These are phyloP conservation scores for Bambusicola thoracicus DNA, from an alignment of 2,113 vertebrate species.

Conservation along the genomic window DNA sequence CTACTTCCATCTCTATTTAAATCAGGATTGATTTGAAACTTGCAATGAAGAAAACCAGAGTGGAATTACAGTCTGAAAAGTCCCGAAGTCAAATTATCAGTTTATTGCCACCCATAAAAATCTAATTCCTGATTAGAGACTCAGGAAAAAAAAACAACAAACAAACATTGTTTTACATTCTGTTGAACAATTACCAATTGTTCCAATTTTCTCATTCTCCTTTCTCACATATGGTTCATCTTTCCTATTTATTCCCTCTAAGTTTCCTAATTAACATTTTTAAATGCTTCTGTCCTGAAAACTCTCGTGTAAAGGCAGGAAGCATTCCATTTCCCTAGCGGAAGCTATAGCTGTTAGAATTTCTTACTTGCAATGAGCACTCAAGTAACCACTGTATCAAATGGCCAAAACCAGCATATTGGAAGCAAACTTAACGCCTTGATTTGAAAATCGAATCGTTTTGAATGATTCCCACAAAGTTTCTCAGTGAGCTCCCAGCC, in stretches of 20 bases:
- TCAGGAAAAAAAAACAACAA: background rate
- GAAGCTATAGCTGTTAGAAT: background rate
- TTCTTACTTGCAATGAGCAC: background rate
- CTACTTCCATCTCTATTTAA: conserved; percentile 25
- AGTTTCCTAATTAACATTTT: conserved; percentile 44
- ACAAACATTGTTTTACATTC: background rate
- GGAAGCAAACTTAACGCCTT: background rate
- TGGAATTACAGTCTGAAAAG: background rate
- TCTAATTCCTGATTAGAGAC: background rate
- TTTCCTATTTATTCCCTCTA: conserved; percentile 20
- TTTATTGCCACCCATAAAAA: conserved; percentile 15
- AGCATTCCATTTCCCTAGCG: background rate
- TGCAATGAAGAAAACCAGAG: conserved; percentile 6
- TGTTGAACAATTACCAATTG: background rate
- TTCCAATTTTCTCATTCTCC: background rate
- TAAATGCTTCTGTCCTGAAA: conserved; percentile 14
- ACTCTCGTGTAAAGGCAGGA: background rate
- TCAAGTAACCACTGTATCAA: background rate
- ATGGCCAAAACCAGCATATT: background rate
- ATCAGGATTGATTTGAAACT: background rate
- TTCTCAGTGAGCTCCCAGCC: background rate
- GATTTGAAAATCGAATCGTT: background rate
- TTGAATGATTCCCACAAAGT: background rate
- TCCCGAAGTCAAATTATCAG: background rate
- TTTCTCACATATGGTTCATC: background rate